Conservation (phyloP, 2,113 vertebrate genomes). For the Nipponia nippon region DNA sequence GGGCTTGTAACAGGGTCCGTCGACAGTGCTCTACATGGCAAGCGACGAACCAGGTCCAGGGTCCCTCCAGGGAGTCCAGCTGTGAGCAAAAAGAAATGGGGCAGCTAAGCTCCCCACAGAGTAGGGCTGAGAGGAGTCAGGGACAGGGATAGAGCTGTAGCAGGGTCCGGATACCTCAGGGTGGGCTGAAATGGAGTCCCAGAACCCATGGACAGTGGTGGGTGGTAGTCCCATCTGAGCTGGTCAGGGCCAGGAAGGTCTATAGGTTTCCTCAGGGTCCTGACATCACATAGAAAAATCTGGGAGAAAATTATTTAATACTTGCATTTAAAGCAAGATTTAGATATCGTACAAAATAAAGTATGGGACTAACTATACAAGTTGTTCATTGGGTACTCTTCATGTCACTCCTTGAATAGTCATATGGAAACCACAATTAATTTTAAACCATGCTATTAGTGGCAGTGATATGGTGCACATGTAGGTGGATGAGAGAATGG, state of each 20-base stretch:
- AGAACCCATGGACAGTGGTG: not conserved
- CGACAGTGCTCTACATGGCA: not conserved
- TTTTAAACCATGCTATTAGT: rapidly evolving
- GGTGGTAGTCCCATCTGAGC: too few relatives aligned
- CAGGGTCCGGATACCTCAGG: not conserved
- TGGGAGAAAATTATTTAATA: not conserved
- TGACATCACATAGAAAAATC: not conserved
- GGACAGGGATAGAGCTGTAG: not conserved
- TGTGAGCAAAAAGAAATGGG: not conserved
- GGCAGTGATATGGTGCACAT: not conserved
- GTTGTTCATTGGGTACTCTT: not conserved
- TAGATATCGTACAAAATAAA: not conserved
- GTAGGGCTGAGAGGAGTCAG: not conserved
- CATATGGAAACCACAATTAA: not conserved
- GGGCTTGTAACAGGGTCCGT: not conserved
- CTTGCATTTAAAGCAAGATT: not conserved
- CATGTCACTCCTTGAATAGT: not conserved
- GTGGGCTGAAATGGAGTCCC: not conserved
- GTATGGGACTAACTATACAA: not conserved
- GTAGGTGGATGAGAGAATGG: not conserved
- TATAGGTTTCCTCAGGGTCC: not conserved
- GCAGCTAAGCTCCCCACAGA: not conserved
- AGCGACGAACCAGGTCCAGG: rapidly evolving
- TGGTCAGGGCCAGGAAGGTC: not conserved
- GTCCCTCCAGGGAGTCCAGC: not conserved